These are phyloP conservation scores for Eudyptes chrysolophus DNA, from an alignment of 2,113 vertebrate species.

Conservation along the genomic window DNA sequence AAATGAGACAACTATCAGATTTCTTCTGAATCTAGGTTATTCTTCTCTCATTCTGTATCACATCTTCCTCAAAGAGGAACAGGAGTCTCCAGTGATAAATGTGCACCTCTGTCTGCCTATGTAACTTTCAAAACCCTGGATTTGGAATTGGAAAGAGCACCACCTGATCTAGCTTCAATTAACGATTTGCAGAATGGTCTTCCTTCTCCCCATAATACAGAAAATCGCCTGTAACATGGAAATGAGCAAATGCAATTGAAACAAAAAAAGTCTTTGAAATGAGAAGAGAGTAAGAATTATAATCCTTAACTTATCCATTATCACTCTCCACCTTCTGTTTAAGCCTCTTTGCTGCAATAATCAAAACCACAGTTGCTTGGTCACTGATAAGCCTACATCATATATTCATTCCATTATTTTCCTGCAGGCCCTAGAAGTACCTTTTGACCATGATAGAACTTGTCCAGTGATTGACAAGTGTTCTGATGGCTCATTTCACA, in stretches of 20 bases:
- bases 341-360: background rate
- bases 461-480: conserved; percentile 54
- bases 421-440: conserved; percentile 15
- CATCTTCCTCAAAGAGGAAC: background rate
- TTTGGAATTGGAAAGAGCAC: background rate
- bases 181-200: background rate
- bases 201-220: background rate
- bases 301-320: conserved; percentile 17
- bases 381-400: background rate
- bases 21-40: background rate
- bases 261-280: background rate
- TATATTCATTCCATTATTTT: conserved; percentile 22
- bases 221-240: background rate
- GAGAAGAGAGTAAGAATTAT: background rate
- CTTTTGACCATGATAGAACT: conserved; percentile 12
- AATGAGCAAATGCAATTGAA: background rate
- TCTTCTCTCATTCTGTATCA: background rate
- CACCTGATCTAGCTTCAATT: background rate
- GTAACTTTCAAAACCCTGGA: background rate
- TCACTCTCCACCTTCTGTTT: conserved; percentile 13
- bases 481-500: conserved; percentile 20
- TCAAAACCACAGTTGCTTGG: background rate
- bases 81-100: background rate
- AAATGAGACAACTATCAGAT: background rate
- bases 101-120: background rate